Conservation (phyloP, 2,113 vertebrate genomes). For the Chionodraco myersi region DNA sequence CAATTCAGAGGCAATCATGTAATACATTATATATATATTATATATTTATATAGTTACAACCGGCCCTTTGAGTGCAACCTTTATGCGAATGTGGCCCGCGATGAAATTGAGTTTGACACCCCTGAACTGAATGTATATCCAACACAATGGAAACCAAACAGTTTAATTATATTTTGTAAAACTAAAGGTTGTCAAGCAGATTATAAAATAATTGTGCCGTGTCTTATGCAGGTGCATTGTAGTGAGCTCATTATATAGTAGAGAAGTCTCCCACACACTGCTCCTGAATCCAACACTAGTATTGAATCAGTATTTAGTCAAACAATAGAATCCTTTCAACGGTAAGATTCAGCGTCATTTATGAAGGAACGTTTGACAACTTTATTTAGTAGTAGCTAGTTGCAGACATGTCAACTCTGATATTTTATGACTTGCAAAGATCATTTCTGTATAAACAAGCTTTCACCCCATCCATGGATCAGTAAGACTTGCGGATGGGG, state of each 20-base stretch:
- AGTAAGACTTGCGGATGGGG: constrained; percentile 61
- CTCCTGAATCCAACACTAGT: neutral
- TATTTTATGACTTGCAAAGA: neutral
- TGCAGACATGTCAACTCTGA: neutral
- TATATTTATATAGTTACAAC: no score
- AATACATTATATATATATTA: no score
- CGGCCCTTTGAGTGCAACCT: no score
- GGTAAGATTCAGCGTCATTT: neutral
- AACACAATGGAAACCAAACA: neutral
- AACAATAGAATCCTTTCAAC: neutral
- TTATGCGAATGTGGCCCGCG: no score
- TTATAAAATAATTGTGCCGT: neutral
- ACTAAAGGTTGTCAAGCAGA: neutral
- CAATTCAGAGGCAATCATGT: no score
- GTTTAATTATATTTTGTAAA: neutral
- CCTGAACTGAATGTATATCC: no score
- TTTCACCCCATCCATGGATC: neutral
- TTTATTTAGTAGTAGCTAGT: neutral
- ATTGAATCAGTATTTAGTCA: neutral
- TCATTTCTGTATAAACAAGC: neutral
- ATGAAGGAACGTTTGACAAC: neutral
- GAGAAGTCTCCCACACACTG: neutral
- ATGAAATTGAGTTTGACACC: no score
- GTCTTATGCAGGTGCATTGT: neutral
- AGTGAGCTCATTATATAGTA: neutral